Base-by-base conservation (phyloP, 53 echinoderm and acorn worm species). In the Actinopyga echinites region DNA sequence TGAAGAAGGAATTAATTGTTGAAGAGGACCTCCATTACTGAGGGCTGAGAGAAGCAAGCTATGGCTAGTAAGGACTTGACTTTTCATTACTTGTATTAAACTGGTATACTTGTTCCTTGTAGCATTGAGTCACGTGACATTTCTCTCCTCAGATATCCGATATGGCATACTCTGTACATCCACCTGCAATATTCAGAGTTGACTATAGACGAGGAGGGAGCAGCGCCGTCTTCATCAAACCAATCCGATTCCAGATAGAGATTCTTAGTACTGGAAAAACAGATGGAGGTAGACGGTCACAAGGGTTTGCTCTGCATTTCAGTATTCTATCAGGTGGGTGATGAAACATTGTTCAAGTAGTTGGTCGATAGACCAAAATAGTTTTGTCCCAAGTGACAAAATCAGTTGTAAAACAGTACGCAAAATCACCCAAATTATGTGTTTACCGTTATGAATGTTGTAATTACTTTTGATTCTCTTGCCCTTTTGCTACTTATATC, bases 161-260 rank as follows among this genome's bases (percentile, higher is more conserved):
- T 57, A 86, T 96, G 83, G 91, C 87, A 63, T 93, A 96, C 82
- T 91, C 93, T 68, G 96, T 96, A 25, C 96, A 93, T 25, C 91
- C 96, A 2, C 93, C 93, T 12, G 91, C 87, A 21, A 83, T 89
- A 52, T 93, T 96, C 74, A 89, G 92, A 68, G 96, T 93, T 0
- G 96, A 96, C 62, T 93, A 92, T 65, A 80, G 89, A 62, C 75
- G 96, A 11, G 93, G 91, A 8, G 96, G 96, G 29, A 93, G 93
- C 65, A 89, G 96, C 20, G 93, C 93, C 4, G 93, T 96, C 79
- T 96, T 96, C 80, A 91, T 91, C 74, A 96, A 96, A 78, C 93
- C 96, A 15, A 96, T 96, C 85, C 82, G 90, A 74, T 96, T 96
- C 80, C 96, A 96, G 82, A 91, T 96, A 63, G 96, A 96, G 83